Conservation (phyloP, 1,140 invertebrate species). For the Conus betulinus region DNA sequence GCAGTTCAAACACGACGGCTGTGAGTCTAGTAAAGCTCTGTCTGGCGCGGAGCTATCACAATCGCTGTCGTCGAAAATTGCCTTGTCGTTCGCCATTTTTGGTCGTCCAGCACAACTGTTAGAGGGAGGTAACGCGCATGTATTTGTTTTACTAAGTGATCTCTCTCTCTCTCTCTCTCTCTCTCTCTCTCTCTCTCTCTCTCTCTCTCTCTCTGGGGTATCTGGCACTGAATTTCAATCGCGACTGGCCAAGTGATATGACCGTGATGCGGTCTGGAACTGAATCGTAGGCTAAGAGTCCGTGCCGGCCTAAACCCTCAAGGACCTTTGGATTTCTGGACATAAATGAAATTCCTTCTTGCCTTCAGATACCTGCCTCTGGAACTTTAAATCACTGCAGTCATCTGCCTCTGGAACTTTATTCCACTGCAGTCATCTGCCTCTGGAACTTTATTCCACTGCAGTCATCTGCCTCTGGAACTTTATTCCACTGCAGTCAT, state of each 20-base stretch:
- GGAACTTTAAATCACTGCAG: too few relatives aligned
- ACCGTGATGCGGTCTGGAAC: background rate
- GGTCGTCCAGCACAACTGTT: background rate
- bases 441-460: too few relatives aligned
- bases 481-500: too few relatives aligned
- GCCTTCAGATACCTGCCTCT: too few relatives aligned
- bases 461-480: too few relatives aligned
- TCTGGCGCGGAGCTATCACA: background rate
- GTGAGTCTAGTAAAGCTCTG: background rate
- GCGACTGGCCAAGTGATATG: background rate
- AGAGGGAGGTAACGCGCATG: background rate
- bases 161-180: background rate
- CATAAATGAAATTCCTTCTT: too few relatives aligned
- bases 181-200: background rate
- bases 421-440: too few relatives aligned
- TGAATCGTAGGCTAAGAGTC: background rate
- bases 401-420: too few relatives aligned
- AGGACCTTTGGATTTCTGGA: too few relatives aligned
- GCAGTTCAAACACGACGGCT: conserved; percentile 20
- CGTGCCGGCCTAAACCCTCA: too few relatives aligned
- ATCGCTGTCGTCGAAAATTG: conserved; percentile 14
- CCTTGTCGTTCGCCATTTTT: conserved; percentile 14
- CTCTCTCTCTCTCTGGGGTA: background rate
- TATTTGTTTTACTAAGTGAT: background rate
- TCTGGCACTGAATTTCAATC: background rate